Percentiles rank a stretch among this genome's conserved stretches.
Conservation (phyloP, 2,888 invertebrate species). For the Latrodectus elegans region DNA sequence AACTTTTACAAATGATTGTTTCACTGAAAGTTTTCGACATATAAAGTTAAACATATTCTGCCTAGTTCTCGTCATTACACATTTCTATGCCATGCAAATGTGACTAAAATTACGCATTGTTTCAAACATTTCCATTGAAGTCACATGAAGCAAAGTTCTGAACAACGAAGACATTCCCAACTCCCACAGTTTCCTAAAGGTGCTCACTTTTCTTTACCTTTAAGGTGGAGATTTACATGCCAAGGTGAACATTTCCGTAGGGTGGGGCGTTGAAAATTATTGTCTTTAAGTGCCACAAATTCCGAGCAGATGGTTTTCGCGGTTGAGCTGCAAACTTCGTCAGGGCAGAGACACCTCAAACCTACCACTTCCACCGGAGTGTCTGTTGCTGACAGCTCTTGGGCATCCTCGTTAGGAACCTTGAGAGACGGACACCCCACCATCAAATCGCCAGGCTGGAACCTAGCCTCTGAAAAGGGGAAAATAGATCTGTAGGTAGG, state of each 20-base stretch:
- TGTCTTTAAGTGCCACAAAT: slow-evolving; percentile 20
- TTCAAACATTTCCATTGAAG: no score
- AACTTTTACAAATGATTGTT: no score
- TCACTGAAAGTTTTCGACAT: no score
- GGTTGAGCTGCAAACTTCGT: slow-evolving; percentile 18
- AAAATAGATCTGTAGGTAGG: not conserved
- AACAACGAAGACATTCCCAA: no score
- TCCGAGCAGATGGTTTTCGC: slow-evolving; percentile 49
- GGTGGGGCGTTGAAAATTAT: not conserved
- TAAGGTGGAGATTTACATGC: not conserved
- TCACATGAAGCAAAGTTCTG: no score
- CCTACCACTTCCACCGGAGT: not conserved
- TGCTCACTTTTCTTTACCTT: not conserved
- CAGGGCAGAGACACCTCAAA: not conserved
- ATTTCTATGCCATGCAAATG: no score
- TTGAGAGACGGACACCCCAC: slow-evolving; percentile 5
- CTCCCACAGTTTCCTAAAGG: not conserved
- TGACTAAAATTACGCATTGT: no score
- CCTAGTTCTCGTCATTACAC: no score
- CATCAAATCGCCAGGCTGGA: slow-evolving; percentile 1
- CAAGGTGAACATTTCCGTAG: not conserved
- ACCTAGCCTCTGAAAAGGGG: not conserved
- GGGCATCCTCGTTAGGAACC: not conserved
- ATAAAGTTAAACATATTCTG: no score
- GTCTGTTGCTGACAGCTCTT: slow-evolving; percentile 7